Base-by-base conservation (phyloP, 2,888 invertebrate genomes). In the Nephrotoma flavescens region DNA sequence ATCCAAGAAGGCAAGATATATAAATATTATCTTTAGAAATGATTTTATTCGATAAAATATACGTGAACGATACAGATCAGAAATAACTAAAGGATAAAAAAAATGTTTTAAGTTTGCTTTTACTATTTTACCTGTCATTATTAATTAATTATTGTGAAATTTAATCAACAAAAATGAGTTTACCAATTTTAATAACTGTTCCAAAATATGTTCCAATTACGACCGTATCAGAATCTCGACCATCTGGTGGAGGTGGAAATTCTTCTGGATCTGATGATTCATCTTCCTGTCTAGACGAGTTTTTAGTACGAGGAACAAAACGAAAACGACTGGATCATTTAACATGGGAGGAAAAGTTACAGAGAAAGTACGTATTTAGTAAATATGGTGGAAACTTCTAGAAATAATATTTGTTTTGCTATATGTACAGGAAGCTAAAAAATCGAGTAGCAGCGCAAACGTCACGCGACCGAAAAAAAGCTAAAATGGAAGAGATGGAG, bases 381-480 rank as follows among this genome's bases (percentile, higher is more conserved):
- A 41, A 57, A 41, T 42, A 12, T 86, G 45, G 11, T 86, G 45
- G 71, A 42, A 83, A 44, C n/a, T 31, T 41, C 5, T 57, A 45
- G 11, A 57, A 83, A 47, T 71, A 42, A 0, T 85, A 6, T 84
- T 87, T 86, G 85, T 31, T 9, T 31, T 52, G 87, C 71, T 44
- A 85, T 87, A 87, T 88, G 92, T 92, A 42, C 91, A 98, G 98
- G 91, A 98, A 98, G 92, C 91, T 98, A 89, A 98, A 98, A 91
- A 99, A 99, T 91, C 94, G 99, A 88, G 98, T 99, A 42, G 99
- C 99, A 45, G 99, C 99, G 2, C 99, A 99, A 92, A 98, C 97
- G 86, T 99, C 99, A 0, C 94, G 99, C 87, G 99, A 99, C 92
- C 94, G 98, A 84, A 99, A 99, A 91, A 99, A 99, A 91, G 97